Percentiles rank a stretch among this genome's conserved stretches.
These are phyloP conservation scores for Muntiacus reevesi DNA, from an alignment of 2,113 vertebrate genomes.

Conservation along the genomic window DNA sequence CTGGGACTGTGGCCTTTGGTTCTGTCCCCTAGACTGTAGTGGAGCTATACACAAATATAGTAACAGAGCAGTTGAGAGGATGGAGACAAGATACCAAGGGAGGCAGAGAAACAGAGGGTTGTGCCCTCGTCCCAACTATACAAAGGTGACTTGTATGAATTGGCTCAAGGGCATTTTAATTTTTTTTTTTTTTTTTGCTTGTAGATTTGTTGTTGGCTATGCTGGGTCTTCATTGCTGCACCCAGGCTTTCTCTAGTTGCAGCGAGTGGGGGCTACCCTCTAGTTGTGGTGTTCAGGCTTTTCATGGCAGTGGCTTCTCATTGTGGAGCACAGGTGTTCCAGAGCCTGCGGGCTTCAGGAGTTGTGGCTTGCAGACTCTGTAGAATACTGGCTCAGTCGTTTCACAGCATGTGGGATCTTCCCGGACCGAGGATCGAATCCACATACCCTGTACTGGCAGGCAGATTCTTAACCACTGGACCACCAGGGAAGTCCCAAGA, in stretches of 20 bases:
- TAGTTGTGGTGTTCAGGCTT: rapidly evolving
- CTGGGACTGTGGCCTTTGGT: not conserved
- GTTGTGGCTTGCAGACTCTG: not conserved
- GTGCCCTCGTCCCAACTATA: not conserved
- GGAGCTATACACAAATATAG: not conserved
- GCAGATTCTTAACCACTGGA: not conserved
- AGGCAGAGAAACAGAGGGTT: not conserved
- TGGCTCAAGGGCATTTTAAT: not conserved
- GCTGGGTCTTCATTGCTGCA: not conserved
- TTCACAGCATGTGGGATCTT: not conserved
- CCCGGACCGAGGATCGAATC: rapidly evolving
- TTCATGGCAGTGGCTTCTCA: not conserved
- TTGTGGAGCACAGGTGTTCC: not conserved
- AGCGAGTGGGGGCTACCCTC: not conserved
- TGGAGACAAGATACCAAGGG: not conserved
- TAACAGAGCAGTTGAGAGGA: not conserved
- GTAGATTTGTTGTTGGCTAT: not conserved
- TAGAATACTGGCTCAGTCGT: not conserved
- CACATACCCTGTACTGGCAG: not conserved
- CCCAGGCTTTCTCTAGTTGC: not conserved
- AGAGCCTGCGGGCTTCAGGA: not conserved
- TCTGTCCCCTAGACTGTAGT: not conserved
- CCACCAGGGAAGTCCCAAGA: not conserved
- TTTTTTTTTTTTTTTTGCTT: not conserved
- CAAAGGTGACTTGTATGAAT: not conserved